A percentile compares a stretch with the other conserved stretches of the same genome.
Evolutionary conservation across 2,797 vertebrate species (phyloP).

Genomic region (Molossus molossus): DNA sequence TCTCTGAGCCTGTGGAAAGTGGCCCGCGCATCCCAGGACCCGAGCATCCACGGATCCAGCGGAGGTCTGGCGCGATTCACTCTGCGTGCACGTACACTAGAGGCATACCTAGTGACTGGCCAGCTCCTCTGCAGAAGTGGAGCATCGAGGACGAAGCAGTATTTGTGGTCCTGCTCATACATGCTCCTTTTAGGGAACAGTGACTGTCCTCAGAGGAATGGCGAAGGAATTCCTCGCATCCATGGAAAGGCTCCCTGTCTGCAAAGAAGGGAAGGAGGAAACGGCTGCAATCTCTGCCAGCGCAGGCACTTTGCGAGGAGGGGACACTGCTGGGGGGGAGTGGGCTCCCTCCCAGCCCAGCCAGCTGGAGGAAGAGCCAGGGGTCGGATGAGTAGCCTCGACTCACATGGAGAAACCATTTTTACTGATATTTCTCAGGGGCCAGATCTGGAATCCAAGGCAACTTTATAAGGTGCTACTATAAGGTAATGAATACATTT

Average conservation of each 20-base stretch:
- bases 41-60: neutral
- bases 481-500: slow-evolving; percentile 63
- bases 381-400: neutral
- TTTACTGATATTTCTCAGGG: slow-evolving; percentile 30
- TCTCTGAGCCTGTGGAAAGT: neutral
- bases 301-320: neutral
- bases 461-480: slow-evolving; percentile 72
- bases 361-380: slow-evolving; percentile 2
- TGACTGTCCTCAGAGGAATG: slow-evolving; percentile 16
- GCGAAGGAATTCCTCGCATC: neutral
- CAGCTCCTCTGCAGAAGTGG: neutral
- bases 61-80: neutral
- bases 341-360: slow-evolving; percentile 9
- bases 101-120: neutral
- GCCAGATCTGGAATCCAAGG: slow-evolving; percentile 63
- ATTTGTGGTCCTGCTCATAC: neutral
- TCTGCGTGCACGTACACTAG: neutral
- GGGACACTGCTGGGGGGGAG: too few relatives aligned
- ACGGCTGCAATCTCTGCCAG: neutral
- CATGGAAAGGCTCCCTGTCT: neutral
- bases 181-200: neutral
- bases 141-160: neutral
- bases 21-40: too few relatives aligned
- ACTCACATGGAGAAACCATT: slow-evolving; percentile 3
- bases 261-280: neutral